A percentile compares a stretch with the other conserved stretches of the same genome.
Evolutionary conservation across 2,797 vertebrate species (phyloP).

Genomic region (Hirundo rustica): DNA sequence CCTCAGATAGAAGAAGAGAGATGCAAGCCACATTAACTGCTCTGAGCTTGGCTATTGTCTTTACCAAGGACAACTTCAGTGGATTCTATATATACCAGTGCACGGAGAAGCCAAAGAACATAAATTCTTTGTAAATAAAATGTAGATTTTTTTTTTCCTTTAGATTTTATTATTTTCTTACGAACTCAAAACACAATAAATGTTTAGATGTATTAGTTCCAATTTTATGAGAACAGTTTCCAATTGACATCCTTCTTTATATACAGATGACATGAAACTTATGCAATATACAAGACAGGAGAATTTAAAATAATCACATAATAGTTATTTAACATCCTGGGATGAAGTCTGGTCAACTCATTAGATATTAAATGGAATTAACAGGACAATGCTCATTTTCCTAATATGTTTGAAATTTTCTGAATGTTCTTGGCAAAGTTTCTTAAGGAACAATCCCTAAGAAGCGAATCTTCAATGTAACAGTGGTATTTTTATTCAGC

Average conservation of each 20-base stretch:
- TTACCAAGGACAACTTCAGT: neutral
- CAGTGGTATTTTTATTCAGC: neutral
- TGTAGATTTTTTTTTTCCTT: accelerated
- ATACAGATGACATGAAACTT: neutral
- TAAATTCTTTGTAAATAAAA: neutral
- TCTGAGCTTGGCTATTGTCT: neutral
- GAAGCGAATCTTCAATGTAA: neutral
- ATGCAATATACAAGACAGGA: neutral
- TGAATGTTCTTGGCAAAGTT: neutral
- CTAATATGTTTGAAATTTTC: neutral
- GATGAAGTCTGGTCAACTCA: neutral
- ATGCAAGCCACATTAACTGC: neutral
- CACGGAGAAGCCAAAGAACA: neutral
- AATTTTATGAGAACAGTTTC: neutral
- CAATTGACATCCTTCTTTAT: neutral
- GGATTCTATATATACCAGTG: neutral
- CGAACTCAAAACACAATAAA: neutral
- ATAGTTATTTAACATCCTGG: neutral
- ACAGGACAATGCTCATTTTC: neutral
- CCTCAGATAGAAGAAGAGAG: neutral
- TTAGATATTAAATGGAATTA: neutral
- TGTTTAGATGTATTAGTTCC: neutral
- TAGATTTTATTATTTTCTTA: neutral
- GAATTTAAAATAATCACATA: neutral
- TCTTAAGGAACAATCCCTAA: neutral